Percentiles rank a stretch among this genome's conserved stretches.
phyloP scores from a whole-genome alignment of 2,888 invertebrate species.

The Phytoseiulus persimilis region DNA sequence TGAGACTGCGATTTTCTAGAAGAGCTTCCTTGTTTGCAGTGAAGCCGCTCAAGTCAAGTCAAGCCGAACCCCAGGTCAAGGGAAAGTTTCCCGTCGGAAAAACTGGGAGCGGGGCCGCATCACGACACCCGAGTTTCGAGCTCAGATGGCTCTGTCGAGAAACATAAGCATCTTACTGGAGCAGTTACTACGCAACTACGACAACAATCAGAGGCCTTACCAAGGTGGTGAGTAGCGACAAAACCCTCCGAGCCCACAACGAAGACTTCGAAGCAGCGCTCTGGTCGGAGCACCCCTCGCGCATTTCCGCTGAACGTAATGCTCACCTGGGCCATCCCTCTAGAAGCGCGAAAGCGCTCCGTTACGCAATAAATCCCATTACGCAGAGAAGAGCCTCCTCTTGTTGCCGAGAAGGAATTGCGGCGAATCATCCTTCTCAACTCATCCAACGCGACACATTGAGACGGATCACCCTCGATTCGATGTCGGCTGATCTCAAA shows the following conservation, averaged over 20 bases:
- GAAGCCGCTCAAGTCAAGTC: not conserved
- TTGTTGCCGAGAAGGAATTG: not conserved
- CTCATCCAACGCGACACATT: not conserved
- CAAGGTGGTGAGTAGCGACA: slow-evolving; percentile 44
- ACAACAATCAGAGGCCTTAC: slow-evolving; percentile 45
- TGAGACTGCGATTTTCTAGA: not conserved
- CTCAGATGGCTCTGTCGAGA: slow-evolving; percentile 30
- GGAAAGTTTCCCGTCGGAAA: slow-evolving; percentile 19
- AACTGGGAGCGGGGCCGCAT: slow-evolving; percentile 17
- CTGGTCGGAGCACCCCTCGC: too few species aligned
- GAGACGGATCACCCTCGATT: not conserved
- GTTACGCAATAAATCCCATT: not conserved
- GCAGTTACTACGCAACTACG: slow-evolving; percentile 44
- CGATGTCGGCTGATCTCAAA: not conserved
- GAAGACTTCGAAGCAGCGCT: not conserved
- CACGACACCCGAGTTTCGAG: slow-evolving; percentile 19
- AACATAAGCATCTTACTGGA: slow-evolving; percentile 45
- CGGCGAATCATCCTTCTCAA: not conserved
- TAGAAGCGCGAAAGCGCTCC: not conserved
- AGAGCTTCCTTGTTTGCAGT: not conserved
- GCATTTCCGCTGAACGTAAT: not conserved
- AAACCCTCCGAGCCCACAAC: slow-evolving; percentile 26
- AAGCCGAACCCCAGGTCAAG: not conserved
- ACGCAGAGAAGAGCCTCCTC: not conserved
- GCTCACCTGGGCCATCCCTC: not conserved